phyloP scores from a whole-genome alignment of 2,797 vertebrate genomes.

The Etheostoma nigrum region DNA sequence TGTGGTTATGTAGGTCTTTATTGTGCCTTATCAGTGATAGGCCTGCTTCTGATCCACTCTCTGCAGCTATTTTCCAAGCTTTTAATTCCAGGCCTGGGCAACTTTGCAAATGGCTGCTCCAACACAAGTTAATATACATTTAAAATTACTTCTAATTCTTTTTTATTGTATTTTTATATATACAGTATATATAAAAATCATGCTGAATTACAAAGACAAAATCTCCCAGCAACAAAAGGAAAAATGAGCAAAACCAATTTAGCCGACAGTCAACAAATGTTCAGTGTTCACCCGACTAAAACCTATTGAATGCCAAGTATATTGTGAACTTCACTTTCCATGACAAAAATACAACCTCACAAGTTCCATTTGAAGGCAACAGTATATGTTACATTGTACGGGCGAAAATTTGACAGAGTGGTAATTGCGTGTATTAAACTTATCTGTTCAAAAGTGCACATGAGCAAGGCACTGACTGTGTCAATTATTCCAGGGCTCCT shows the following conservation, averaged over 20 bases:
- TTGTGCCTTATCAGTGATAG: not conserved
- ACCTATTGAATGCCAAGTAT: not conserved
- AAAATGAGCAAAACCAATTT: not conserved
- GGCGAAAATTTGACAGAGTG: not conserved
- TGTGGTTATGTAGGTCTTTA: not conserved
- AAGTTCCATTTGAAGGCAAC: not conserved
- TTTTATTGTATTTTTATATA: not conserved
- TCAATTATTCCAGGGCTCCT: not conserved
- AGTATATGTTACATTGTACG: not conserved
- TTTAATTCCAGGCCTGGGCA: conserved; percentile 1
- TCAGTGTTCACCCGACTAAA: not conserved
- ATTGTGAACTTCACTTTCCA: not conserved
- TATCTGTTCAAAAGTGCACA: not conserved
- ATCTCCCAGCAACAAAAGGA: not conserved
- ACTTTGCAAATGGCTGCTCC: not conserved
- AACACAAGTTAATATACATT: not conserved
- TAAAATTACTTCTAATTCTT: not conserved
- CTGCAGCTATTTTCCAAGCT: not conserved
- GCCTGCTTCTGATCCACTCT: not conserved
- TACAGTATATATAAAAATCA: not conserved
- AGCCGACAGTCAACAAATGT: not conserved
- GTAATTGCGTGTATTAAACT: conserved; percentile 1
- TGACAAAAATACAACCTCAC: not conserved
- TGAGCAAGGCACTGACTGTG: conserved; percentile 7
- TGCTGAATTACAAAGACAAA: not conserved